Conservation (phyloP, 2,113 vertebrate genomes). For the Ageneiosus marmoratus region DNA sequence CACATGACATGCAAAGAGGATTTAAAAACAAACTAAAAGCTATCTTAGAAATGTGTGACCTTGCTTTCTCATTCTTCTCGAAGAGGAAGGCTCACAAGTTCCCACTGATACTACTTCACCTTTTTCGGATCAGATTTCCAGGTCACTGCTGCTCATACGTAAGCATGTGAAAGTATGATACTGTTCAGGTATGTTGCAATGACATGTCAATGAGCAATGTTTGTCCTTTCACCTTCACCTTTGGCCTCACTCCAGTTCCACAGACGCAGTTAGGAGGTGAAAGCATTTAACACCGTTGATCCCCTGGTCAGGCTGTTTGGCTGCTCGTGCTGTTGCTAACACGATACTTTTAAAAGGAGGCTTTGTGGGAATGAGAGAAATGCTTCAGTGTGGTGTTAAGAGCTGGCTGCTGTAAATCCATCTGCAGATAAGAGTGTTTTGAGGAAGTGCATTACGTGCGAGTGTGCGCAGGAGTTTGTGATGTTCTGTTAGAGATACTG, state of each 20-base stretch:
- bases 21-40: neutral
- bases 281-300: slow-evolving; percentile 4
- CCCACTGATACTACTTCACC: neutral
- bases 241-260: neutral
- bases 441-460: slow-evolving; percentile 26
- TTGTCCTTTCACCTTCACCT: neutral
- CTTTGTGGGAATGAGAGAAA: slow-evolving; percentile 7
- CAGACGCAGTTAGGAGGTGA: neutral
- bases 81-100: slow-evolving; percentile 10
- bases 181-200: neutral
- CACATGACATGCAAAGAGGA: neutral
- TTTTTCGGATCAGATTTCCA: neutral
- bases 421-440: slow-evolving; percentile 22
- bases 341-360: neutral
- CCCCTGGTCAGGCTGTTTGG: neutral
- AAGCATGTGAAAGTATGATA: neutral
- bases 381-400: neutral
- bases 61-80: neutral
- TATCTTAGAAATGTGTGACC: no score
- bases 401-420: slow-evolving; percentile 5
- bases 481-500: neutral
- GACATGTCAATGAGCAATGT: neutral
- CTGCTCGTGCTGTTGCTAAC: neutral
- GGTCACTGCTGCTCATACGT: neutral
- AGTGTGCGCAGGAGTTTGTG: neutral